Evolutionary conservation across 1,140 invertebrate species (phyloP).

Genomic region (Drosophila oshimai): DNA sequence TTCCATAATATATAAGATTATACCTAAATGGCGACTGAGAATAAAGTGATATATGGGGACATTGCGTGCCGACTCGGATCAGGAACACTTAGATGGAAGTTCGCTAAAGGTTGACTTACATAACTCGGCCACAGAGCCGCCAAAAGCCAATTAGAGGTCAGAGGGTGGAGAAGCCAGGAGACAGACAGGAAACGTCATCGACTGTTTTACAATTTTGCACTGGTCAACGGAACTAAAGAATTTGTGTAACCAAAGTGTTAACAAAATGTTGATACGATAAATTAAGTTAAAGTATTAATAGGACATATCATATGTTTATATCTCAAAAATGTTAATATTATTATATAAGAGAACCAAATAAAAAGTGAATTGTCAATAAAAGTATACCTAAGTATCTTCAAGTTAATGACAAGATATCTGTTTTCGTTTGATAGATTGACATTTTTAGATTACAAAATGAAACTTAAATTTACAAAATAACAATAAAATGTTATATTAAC

Average conservation of each 20-base stretch:
- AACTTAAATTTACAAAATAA: too few relatives aligned
- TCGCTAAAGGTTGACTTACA: slow-evolving; percentile 33
- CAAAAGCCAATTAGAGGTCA: slow-evolving; percentile 67
- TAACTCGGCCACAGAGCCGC: slow-evolving; percentile 12
- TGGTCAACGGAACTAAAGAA: background rate
- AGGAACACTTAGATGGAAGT: background rate
- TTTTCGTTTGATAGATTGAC: too few relatives aligned
- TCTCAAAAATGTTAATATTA: too few relatives aligned
- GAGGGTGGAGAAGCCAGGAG: slow-evolving; percentile 1
- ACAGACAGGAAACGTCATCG: slow-evolving; percentile 8
- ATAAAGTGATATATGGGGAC: background rate
- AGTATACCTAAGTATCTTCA: too few relatives aligned
- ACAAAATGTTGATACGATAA: too few relatives aligned
- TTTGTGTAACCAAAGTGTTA: too few relatives aligned
- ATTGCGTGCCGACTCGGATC: slow-evolving; percentile 24
- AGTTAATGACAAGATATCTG: too few relatives aligned
- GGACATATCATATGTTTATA: too few relatives aligned
- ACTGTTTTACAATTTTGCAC: slow-evolving; percentile 44
- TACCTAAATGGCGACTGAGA: background rate
- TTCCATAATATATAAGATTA: slow-evolving; percentile 21
- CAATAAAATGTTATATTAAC: too few relatives aligned
- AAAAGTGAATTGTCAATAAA: too few relatives aligned
- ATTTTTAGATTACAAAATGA: too few relatives aligned
- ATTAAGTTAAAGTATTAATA: slow-evolving; percentile 14
- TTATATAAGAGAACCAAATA: too few relatives aligned